Evolutionary conservation across 2,888 invertebrate species (phyloP).

Genomic region (Microctonus hyperodae): DNA sequence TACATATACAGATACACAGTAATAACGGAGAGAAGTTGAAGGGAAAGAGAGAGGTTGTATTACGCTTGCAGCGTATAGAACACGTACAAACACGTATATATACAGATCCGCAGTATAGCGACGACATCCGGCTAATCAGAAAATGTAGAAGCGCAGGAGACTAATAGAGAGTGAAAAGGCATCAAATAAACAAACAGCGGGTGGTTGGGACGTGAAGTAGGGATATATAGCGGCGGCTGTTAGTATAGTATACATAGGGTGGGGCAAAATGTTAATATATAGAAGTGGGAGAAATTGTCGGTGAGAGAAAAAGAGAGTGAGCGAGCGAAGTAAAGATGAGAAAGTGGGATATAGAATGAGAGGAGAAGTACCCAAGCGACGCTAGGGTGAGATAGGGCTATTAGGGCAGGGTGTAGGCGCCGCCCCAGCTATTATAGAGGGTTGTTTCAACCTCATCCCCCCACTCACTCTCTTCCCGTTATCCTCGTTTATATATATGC

Average conservation of each 20-base stretch:
- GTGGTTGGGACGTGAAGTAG: constrained; percentile 34
- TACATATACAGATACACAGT: no score
- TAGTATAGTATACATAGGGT: constrained; percentile 17
- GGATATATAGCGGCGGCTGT: constrained; percentile 20
- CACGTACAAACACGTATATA: constrained; percentile 16
- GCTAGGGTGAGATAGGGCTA: constrained; percentile 61
- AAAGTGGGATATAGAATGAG: constrained; percentile 35
- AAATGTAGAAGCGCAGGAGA: constrained; percentile 60
- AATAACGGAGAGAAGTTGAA: neutral
- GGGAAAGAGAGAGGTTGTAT: constrained; percentile 12
- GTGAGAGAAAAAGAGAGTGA: no score
- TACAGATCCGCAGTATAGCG: no score
- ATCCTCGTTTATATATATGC: neutral
- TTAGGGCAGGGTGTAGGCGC: constrained; percentile 62
- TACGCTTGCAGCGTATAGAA: constrained; percentile 15
- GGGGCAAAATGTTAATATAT: constrained; percentile 18
- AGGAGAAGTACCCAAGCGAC: constrained; percentile 45
- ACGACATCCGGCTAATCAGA: constrained; percentile 61
- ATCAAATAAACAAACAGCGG: constrained; percentile 63
- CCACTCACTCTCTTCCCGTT: constrained; percentile 21
- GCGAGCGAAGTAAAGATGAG: constrained; percentile 19
- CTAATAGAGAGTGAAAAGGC: constrained; percentile 64
- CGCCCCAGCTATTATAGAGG: constrained; percentile 63
- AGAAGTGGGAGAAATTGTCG: constrained; percentile 11
- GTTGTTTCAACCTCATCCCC: constrained; percentile 56